phyloP scores from a whole-genome alignment of 2,888 invertebrate species.

The Osmoderma eremita region DNA sequence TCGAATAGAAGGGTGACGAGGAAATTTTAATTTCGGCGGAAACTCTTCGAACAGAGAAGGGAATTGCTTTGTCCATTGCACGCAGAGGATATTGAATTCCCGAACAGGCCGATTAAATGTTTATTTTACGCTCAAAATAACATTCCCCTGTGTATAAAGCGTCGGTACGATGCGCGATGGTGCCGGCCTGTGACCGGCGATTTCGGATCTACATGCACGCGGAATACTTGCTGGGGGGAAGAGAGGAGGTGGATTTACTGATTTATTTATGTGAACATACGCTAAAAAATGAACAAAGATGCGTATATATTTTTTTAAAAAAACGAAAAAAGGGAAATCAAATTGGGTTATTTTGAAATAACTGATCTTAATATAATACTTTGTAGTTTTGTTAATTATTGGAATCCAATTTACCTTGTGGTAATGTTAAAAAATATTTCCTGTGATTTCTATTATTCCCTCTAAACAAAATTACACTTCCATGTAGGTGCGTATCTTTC shows the following conservation, averaged over 20 bases:
- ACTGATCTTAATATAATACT: too few relatives aligned
- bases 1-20: conserved; percentile 9
- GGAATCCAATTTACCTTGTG: too few relatives aligned
- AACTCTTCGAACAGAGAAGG: conserved; percentile 10
- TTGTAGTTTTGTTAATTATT: too few relatives aligned
- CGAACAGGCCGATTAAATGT: conserved; percentile 31
- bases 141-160: conserved; percentile 29
- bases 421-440: too few relatives aligned
- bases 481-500: too few relatives aligned
- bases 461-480: too few relatives aligned
- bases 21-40: conserved; percentile 31
- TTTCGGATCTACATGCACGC: conserved; percentile 15
- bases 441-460: too few relatives aligned
- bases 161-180: conserved; percentile 4
- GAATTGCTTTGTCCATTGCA: conserved; percentile 12
- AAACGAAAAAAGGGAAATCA: too few relatives aligned
- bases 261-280: too few relatives aligned
- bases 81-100: conserved; percentile 26
- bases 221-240: not conserved
- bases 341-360: too few relatives aligned
- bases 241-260: not conserved
- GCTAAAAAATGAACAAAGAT: too few relatives aligned
- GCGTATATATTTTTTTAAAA: too few relatives aligned
- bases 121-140: conserved; percentile 38
- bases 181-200: not conserved